Evolutionary conservation across 2,888 invertebrate genomes (phyloP).

Genomic region (Geophilus truncorum): DNA sequence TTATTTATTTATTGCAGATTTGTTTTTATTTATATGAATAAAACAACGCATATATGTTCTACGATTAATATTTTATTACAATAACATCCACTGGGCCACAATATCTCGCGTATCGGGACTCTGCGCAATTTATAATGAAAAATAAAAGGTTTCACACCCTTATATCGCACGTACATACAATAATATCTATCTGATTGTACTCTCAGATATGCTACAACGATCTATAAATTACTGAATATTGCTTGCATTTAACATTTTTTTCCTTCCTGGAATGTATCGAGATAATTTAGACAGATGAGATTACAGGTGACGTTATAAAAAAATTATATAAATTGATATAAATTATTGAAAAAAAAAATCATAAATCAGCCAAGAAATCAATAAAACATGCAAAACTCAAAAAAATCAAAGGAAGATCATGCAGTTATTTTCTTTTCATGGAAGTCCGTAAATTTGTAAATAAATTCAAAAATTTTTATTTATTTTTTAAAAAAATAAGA

Average conservation of each 20-base stretch:
- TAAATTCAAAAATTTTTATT: background rate
- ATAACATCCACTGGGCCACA: background rate
- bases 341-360: background rate
- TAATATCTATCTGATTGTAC: background rate
- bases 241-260: background rate
- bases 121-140: background rate
- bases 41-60: background rate
- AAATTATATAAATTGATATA: background rate
- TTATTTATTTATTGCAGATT: background rate
- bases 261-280: background rate
- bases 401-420: constrained; percentile 8
- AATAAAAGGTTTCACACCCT: background rate
- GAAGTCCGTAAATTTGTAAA: background rate
- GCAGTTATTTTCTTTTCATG: background rate
- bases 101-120: background rate
- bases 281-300: background rate
- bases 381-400: background rate
- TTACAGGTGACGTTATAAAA: background rate
- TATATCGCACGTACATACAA: background rate
- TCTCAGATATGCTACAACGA: background rate
- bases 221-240: background rate
- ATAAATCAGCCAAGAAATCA: background rate
- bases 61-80: constrained; percentile 1
- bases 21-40: constrained; percentile 2
- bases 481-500: background rate